phyloP scores from a whole-genome alignment of 2,888 invertebrate genomes.

The Antitype chi region DNA sequence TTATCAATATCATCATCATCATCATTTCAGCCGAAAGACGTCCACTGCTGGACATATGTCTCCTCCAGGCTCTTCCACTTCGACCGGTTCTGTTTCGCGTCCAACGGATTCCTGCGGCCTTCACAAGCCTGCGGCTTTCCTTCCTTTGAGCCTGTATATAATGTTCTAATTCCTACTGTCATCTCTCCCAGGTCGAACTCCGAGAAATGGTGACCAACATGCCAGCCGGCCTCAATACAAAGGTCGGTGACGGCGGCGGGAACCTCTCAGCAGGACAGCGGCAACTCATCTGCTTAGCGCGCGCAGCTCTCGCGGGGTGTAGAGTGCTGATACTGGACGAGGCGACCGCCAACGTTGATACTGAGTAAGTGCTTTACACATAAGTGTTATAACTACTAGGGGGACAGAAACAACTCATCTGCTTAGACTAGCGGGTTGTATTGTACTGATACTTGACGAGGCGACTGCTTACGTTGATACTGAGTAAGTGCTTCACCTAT shows the following conservation, averaged over 20 bases:
- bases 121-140: no score
- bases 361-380: slow-evolving; percentile 89
- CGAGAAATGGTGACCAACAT: slow-evolving; percentile 90
- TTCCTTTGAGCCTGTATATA: no score
- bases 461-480: slow-evolving; percentile 12
- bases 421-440: slow-evolving; percentile 92
- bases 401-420: slow-evolving; percentile 93
- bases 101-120: no score
- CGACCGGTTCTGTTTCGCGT: no score
- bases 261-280: slow-evolving; percentile 93
- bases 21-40: no score
- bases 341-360: slow-evolving; percentile 97
- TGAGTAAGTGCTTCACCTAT: slow-evolving; percentile 82
- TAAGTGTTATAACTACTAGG: slow-evolving; percentile 75
- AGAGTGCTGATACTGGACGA: slow-evolving; percentile 94
- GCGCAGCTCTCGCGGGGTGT: slow-evolving; percentile 93
- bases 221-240: slow-evolving; percentile 90
- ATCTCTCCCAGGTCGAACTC: slow-evolving; percentile 90
- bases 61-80: no score
- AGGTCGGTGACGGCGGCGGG: slow-evolving; percentile 92
- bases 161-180: no score
- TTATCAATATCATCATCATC: no score
- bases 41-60: no score
- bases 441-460: no score
- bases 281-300: slow-evolving; percentile 93